phyloP scores from a whole-genome alignment of 2,888 invertebrate genomes.

The Catocala sponsa region DNA sequence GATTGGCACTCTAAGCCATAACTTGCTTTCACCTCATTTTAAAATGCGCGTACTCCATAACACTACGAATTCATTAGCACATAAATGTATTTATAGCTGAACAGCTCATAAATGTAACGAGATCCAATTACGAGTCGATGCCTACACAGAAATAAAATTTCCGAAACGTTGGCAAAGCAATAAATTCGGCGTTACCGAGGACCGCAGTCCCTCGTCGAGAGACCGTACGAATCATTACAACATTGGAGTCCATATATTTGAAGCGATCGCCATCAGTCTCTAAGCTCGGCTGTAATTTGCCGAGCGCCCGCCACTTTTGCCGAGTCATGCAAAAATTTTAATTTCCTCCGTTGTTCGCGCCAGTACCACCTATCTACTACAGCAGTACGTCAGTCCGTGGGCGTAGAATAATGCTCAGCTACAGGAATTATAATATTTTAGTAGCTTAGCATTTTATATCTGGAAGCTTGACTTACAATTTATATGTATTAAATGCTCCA shows the following conservation, averaged over 20 bases:
- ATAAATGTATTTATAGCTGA: background rate
- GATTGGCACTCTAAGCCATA: no score
- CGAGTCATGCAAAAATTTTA: conserved; percentile 51
- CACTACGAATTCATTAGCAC: background rate
- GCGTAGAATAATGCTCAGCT: no score
- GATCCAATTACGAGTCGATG: conserved; percentile 14
- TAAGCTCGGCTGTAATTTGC: conserved; percentile 43
- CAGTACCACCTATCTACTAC: background rate
- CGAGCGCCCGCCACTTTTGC: conserved; percentile 27
- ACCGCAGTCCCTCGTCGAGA: conserved; percentile 29
- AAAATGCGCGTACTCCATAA: background rate
- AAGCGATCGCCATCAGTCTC: conserved; percentile 22
- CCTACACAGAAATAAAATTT: conserved; percentile 32
- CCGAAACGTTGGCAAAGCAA: conserved; percentile 32
- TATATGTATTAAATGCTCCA: no score
- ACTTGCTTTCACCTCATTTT: background rate
- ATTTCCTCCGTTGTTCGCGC: conserved; percentile 39
- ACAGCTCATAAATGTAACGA: conserved; percentile 3
- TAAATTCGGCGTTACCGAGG: conserved; percentile 41
- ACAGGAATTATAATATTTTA: no score
- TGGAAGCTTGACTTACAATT: no score
- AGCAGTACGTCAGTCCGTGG: no score
- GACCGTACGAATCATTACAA: conserved; percentile 36
- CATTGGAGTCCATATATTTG: conserved; percentile 31
- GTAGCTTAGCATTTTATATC: no score